These are phyloP conservation scores for Ophioninae sp. DNA, from an alignment of 2,888 invertebrate genomes.

Conservation along the genomic window DNA sequence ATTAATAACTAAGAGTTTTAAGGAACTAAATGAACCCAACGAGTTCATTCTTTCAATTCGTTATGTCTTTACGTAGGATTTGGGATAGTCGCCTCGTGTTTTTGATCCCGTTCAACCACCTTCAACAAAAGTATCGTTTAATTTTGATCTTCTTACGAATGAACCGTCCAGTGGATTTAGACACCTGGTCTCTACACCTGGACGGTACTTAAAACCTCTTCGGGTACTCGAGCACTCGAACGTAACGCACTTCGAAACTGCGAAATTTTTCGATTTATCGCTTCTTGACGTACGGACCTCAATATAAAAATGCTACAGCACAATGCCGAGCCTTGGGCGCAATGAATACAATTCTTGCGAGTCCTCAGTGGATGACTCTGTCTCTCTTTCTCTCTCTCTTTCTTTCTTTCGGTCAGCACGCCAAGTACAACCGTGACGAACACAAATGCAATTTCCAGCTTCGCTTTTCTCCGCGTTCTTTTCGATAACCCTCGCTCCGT, in stretches of 20 bases:
- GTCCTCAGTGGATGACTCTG: conserved; percentile 41
- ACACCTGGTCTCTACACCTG: conserved; percentile 42
- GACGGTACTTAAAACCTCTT: conserved; percentile 31
- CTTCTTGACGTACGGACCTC: conserved; percentile 27
- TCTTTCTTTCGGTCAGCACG: conserved; percentile 2
- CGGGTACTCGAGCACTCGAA: conserved; percentile 4
- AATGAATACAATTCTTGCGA: conserved; percentile 55
- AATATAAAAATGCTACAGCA: conserved; percentile 52
- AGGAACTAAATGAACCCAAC: no score
- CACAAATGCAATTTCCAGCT: conserved; percentile 34
- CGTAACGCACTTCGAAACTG: neutral
- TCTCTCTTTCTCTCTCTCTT: conserved; percentile 4
- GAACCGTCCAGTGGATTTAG: no score
- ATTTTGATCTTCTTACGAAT: no score
- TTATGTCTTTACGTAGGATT: no score
- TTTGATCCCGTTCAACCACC: no score
- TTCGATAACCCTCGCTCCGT: conserved; percentile 41
- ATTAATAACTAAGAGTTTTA: no score
- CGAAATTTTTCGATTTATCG: neutral
- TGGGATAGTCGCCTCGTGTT: no score
- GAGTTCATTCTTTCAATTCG: no score
- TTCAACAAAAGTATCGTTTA: no score
- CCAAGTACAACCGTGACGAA: conserved; percentile 12
- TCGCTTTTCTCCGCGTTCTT: conserved; percentile 50
- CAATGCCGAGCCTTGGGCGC: conserved; percentile 40